Base-by-base conservation (phyloP, 1,140 invertebrate species). In the Drosophila nigromelanica region DNA sequence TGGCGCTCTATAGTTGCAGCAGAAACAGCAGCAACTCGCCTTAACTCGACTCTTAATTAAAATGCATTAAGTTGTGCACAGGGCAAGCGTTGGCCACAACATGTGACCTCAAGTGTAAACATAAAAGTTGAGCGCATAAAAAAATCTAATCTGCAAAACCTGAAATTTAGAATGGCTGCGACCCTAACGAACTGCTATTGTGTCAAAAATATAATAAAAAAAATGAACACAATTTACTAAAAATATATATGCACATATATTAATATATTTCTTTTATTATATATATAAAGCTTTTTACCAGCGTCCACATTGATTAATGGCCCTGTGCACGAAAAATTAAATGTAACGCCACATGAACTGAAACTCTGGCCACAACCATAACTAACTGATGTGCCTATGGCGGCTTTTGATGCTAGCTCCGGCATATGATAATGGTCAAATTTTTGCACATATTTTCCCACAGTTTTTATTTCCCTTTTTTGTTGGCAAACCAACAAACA, bases 1-100 rank as follows among this genome's bases (percentile, higher is more conserved):
- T 73, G 59, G n/a, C 33, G 37, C 40, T 58, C 15, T 60, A 68
- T 52, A 67, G 62, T 69, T 73, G 24, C 18, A 56, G 52, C 50
- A 55, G 56, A 24, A 52, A 51, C 33, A 52, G 42, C 43, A 35
- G 58, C 52, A 58, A 42, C 47, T 37, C 42, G 59, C 27, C 47
- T 37, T 37, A 52, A 59, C 68, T 67, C 61, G 33, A 48, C 58
- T 67, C 73, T 66, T 79, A 79, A 79, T 79, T 76, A 76, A 79
- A 79, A 76, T 76, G 73, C 73, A 79, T 76, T 73, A 69, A 79
- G 76, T 73, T 73, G 60, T 21, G 68, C 61, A 51, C 18, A 43
- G 52, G 55, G 55, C 47, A 50, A 59, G 39, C 39, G 54, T 15
- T n/a, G 8, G 15, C 39, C 40, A 67, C 58, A 63, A 56, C 63